Conservation (phyloP, 2,888 invertebrate genomes). For the Phlogophora meticulosa region DNA sequence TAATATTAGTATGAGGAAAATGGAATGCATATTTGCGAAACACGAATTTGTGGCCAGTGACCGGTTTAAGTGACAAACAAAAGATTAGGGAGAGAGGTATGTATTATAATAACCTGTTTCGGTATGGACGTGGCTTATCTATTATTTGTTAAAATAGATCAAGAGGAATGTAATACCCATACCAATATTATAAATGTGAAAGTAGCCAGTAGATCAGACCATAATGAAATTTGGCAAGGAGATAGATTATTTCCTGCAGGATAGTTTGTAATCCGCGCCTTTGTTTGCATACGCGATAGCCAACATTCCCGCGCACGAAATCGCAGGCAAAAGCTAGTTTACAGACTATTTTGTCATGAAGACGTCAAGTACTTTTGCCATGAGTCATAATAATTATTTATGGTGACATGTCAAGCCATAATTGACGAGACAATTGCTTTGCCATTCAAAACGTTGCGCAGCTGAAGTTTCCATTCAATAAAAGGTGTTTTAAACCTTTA, state of each 20-base stretch:
- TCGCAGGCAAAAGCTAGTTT: too few species aligned
- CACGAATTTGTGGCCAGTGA: slow-evolving; percentile 13
- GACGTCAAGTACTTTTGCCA: slow-evolving; percentile 10
- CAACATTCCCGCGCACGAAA: too few species aligned
- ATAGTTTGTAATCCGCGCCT: too few species aligned
- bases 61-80: slow-evolving; percentile 1
- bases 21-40: neutral
- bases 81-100: neutral
- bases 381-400: slow-evolving; percentile 28
- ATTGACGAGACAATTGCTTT: neutral
- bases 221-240: too few species aligned
- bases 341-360: slow-evolving; percentile 24
- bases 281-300: too few species aligned
- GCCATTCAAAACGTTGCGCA: slow-evolving; percentile 10
- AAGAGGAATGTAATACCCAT: too few species aligned
- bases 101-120: neutral
- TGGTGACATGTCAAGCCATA: slow-evolving; percentile 2
- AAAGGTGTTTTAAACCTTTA: neutral
- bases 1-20: neutral
- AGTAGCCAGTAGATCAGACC: too few species aligned
- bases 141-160: slow-evolving; percentile 14
- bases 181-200: too few species aligned
- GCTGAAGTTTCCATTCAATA: neutral
- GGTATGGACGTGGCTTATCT: neutral
- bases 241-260: too few species aligned